Percentiles rank a stretch among this genome's conserved stretches.
Evolutionary conservation across 2,888 invertebrate genomes (phyloP).

Genomic region (Candidula unifasciata): DNA sequence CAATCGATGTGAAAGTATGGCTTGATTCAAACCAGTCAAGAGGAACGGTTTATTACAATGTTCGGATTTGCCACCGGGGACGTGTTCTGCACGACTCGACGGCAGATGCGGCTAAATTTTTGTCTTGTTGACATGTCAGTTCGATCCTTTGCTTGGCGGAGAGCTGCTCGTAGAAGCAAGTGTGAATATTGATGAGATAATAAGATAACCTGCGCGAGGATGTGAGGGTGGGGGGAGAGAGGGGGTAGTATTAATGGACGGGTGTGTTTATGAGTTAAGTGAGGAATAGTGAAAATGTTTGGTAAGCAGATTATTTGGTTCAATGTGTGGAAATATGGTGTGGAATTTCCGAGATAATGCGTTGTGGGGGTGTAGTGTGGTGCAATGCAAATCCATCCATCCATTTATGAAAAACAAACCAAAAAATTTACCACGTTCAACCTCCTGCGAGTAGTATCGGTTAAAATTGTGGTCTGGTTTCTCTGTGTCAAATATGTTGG

Average conservation of each 20-base stretch:
- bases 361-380: no score
- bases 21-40: background rate
- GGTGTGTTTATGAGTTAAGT: background rate
- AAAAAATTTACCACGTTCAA: no score
- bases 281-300: no score
- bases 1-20: background rate
- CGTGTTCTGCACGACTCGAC: background rate
- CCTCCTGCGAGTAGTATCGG: no score
- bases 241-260: background rate
- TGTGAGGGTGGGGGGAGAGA: background rate
- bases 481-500: no score
- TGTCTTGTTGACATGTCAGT: background rate
- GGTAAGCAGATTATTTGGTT: no score
- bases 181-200: slow-evolving; percentile 10
- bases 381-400: no score
- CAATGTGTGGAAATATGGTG: no score
- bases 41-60: background rate
- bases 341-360: no score
- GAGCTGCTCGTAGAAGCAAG: background rate
- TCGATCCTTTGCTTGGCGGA: background rate
- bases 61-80: background rate
- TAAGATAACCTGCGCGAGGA: no score
- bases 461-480: no score
- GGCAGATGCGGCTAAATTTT: background rate
- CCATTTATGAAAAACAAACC: no score